These are phyloP conservation scores for Salarias fasciatus DNA, from an alignment of 2,797 vertebrate genomes.

Conservation along the genomic window DNA sequence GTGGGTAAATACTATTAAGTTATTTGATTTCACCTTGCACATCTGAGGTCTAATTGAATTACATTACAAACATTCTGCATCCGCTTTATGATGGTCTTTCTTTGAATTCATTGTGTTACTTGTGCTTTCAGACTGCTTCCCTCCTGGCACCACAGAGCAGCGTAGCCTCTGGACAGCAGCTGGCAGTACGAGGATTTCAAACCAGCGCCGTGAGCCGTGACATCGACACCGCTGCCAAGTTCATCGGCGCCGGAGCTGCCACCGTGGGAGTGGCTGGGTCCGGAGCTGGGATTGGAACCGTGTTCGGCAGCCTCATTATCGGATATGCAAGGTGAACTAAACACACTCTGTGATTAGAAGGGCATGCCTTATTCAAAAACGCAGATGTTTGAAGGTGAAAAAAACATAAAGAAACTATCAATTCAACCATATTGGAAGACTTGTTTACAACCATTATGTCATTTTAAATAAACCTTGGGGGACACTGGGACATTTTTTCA, in stretches of 20 bases:
- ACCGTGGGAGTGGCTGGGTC: constrained; percentile 96
- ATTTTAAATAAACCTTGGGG: too few species aligned
- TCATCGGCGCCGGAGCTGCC: constrained; percentile 96
- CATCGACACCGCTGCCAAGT: constrained; percentile 97
- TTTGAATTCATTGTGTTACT: background rate
- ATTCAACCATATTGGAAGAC: too few species aligned
- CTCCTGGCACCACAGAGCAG: constrained; percentile 69
- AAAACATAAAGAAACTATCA: too few species aligned
- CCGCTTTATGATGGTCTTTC: too few species aligned
- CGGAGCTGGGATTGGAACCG: constrained; percentile 94
- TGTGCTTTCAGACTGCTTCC: constrained; percentile 61
- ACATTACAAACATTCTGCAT: too few species aligned
- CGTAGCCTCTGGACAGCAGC: constrained; percentile 69
- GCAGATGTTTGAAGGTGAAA: too few species aligned
- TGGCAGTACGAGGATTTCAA: constrained; percentile 84
- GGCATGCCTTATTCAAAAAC: too few species aligned
- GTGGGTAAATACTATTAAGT: too few species aligned
- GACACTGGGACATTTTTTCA: too few species aligned
- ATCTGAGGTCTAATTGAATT: too few species aligned
- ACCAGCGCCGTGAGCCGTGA: constrained; percentile 87
- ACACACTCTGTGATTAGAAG: background rate
- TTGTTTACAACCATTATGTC: too few species aligned
- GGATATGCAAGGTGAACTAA: constrained; percentile 93
- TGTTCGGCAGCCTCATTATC: constrained; percentile 98
- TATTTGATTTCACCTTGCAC: too few species aligned